phyloP scores from a whole-genome alignment of 2,113 vertebrate genomes.

The Ptilonorhynchus violaceus region DNA sequence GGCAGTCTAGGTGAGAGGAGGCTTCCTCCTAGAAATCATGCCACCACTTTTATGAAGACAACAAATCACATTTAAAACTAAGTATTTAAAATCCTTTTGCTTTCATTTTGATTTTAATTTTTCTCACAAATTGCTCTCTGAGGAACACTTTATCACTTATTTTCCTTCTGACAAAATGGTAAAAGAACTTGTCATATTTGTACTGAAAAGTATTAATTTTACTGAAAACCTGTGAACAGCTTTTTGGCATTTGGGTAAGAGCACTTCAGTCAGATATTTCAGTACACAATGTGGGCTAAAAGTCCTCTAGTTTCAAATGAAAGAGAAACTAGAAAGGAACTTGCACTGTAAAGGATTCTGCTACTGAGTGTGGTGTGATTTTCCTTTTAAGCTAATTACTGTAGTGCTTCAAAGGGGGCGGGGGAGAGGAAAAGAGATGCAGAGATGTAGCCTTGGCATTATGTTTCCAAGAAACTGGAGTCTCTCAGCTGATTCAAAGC shows the following conservation, averaged over 20 bases:
- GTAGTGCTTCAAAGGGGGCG: conserved; percentile 23
- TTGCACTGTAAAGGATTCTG: background rate
- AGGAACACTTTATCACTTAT: background rate
- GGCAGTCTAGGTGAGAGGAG: background rate
- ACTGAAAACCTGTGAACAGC: background rate
- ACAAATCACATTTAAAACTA: background rate
- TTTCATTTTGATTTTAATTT: background rate
- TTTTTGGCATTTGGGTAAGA: background rate
- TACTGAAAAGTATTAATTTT: background rate
- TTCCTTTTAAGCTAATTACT: conserved; percentile 54
- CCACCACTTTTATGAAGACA: background rate
- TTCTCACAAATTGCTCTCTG: background rate
- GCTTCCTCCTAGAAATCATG: background rate
- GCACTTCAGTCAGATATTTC: background rate
- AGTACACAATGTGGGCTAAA: background rate
- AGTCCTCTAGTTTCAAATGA: background rate
- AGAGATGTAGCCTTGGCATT: conserved; percentile 47
- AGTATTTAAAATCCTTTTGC: background rate
- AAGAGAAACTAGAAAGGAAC: conserved; percentile 33
- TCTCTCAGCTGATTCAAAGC: conserved; percentile 68
- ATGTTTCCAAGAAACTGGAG: conserved; percentile 52
- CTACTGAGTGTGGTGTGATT: background rate
- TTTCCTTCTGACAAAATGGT: background rate
- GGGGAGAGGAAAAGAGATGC: background rate
- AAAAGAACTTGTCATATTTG: background rate